Percentiles rank a stretch among this genome's conserved stretches.
Evolutionary conservation across 1,140 invertebrate species (phyloP).

Genomic region (Drosophila insularis): DNA sequence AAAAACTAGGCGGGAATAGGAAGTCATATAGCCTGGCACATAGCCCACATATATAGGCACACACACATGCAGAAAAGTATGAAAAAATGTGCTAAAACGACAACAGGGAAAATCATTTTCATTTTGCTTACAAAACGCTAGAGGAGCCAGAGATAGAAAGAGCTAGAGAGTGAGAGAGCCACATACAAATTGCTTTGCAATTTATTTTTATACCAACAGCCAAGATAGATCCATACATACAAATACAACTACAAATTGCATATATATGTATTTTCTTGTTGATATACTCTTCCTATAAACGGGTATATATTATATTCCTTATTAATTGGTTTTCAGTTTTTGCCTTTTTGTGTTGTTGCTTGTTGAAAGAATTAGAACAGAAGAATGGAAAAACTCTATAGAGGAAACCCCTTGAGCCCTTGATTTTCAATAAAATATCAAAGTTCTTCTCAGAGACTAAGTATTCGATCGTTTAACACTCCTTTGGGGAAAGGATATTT

Average conservation of each 20-base stretch:
- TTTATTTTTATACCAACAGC: conserved; percentile 75
- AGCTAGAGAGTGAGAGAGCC: conserved; percentile 30
- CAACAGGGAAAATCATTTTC: conserved; percentile 68
- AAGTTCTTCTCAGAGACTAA: too few relatives aligned
- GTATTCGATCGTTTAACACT: too few relatives aligned
- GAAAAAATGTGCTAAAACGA: conserved; percentile 45
- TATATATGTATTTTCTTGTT: conserved; percentile 24
- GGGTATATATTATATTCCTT: background rate
- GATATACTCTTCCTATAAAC: background rate
- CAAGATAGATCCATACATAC: conserved; percentile 52
- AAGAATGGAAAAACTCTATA: too few relatives aligned
- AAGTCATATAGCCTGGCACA: conserved; percentile 34
- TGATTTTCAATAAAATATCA: too few relatives aligned
- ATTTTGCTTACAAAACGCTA: conserved; percentile 44
- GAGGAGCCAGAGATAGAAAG: conserved; percentile 30
- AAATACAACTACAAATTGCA: conserved; percentile 33
- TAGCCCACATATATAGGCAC: conserved; percentile 8
- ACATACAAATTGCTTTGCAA: conserved; percentile 71
- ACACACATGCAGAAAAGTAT: conserved; percentile 2
- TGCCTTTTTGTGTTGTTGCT: too few relatives aligned
- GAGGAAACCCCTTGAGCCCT: too few relatives aligned
- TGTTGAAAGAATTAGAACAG: too few relatives aligned
- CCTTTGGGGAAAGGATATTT: too few relatives aligned
- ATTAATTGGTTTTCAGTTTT: background rate
- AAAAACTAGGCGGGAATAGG: conserved; percentile 35